Evolutionary conservation across 2,888 invertebrate species (phyloP).

Genomic region (Lasius fuliginosus): DNA sequence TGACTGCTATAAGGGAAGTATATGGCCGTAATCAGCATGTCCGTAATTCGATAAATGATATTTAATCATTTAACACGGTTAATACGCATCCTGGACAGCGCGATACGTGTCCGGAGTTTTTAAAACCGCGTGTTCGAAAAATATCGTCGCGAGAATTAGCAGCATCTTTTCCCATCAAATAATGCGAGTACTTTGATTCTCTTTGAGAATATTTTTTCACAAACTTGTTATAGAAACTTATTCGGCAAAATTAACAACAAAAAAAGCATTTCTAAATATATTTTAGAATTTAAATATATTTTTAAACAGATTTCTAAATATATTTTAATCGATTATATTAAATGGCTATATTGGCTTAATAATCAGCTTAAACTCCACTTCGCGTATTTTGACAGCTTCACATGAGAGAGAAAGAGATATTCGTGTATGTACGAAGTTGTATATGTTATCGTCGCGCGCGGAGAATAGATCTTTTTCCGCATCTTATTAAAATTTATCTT

Average conservation of each 20-base stretch:
- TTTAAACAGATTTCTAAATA: not conserved
- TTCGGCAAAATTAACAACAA: not conserved
- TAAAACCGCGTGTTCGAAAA: not conserved
- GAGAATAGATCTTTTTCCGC: not conserved
- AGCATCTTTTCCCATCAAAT: not conserved
- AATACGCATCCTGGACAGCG: not conserved
- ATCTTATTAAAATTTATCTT: constrained; percentile 36
- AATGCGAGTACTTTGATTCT: not conserved
- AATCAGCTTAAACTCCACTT: not conserved
- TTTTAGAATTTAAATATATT: not conserved
- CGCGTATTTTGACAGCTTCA: not conserved
- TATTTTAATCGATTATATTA: not conserved
- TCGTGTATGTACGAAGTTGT: not conserved
- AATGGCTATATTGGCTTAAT: not conserved
- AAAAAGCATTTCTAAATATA: not conserved
- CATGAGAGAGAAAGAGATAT: not conserved
- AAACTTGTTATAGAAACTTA: not conserved
- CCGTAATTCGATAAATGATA: constrained; percentile 34
- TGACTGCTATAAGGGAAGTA: constrained; percentile 4
- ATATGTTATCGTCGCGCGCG: not conserved
- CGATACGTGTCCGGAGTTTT: constrained; percentile 19
- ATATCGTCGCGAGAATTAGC: not conserved
- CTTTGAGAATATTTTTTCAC: not conserved
- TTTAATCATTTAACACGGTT: constrained; percentile 30
- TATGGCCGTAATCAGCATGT: not conserved